Evolutionary conservation across 64 coral and sea anemone species (phyloP), one percentile per base, ranked within the genome.

Genomic region (Pachyseris speciosa): DNA sequence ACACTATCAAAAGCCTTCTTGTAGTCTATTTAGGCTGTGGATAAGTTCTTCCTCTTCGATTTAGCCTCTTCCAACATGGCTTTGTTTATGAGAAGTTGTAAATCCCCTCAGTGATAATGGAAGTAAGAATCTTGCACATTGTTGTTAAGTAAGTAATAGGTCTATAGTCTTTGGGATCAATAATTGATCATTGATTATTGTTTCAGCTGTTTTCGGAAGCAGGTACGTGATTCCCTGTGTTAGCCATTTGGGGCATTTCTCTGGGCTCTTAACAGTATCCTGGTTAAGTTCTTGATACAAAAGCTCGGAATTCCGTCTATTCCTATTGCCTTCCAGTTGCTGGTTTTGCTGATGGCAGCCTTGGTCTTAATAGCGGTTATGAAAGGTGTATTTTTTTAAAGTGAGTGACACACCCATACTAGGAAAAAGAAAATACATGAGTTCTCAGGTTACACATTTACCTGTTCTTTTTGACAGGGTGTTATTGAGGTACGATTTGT

Each of bases 401-500:
- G n/a, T n/a, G n/a, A n/a, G n/a, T n/a, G n/a, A n/a, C n/a, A n/a
- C n/a, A n/a, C n/a, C n/a, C n/a, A n/a, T n/a, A n/a, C n/a, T n/a
- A n/a, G n/a, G n/a, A n/a, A n/a, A n/a, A n/a, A n/a, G n/a, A n/a
- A n/a, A n/a, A n/a, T n/a, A n/a, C n/a, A n/a, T n/a, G n/a, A n/a
- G n/a, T n/a, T n/a, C 31, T 7, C 64, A 4, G 7, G 64, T 6
- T 7, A 67, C n/a, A 45, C 11, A 9, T 8, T 0, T 72, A 4
- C 9, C 9, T 64, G 20, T 59, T 9, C 2, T 84, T 39, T 59
- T 7, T 38, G 4, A 37, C 12, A 60, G 33, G 53, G 61, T 64
- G 53, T 39, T 12, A 29, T 94, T 49, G 77, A 80, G 17, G 69
- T 86, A 16, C 61, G 65, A 12, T 88, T 94, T 51, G 43, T 74